phyloP scores from a whole-genome alignment of 2,113 vertebrate genomes.

The Odobenus rosmarus region DNA sequence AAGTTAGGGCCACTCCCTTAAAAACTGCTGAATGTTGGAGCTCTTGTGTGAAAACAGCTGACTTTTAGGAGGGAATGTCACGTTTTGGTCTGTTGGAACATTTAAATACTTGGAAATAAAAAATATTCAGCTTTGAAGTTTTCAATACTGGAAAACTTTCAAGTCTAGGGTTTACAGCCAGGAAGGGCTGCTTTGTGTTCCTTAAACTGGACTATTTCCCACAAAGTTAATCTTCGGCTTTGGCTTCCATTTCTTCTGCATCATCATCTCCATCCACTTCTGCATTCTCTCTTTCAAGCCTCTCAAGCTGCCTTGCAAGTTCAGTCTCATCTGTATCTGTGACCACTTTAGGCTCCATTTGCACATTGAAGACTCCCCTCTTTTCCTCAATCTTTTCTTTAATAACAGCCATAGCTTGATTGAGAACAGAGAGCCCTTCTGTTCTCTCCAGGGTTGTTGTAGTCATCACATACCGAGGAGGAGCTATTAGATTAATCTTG shows the following conservation, averaged over 20 bases:
- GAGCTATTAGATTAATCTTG: constrained; percentile 99
- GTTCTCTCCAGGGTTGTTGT: constrained; percentile 98
- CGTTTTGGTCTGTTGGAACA: constrained; percentile 81
- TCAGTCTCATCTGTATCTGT: constrained; percentile 99
- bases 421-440: constrained; percentile 97
- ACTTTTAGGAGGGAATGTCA: constrained; percentile 78
- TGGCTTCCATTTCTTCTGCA: constrained; percentile 98
- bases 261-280: constrained; percentile 99
- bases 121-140: constrained; percentile 82
- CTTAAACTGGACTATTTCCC: constrained; percentile 65
- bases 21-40: constrained; percentile 63
- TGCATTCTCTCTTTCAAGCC: constrained; percentile 96
- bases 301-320: constrained; percentile 95
- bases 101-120: constrained; percentile 84
- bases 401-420: constrained; percentile 98
- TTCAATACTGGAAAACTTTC: constrained; percentile 85
- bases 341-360: constrained; percentile 99
- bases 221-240: constrained; percentile 92
- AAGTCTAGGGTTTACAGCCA: constrained; percentile 80
- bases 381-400: constrained; percentile 99
- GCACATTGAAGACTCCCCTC: constrained; percentile 97
- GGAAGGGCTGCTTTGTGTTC: constrained; percentile 69
- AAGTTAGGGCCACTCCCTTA: constrained; percentile 70
- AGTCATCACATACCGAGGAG: constrained; percentile 99
- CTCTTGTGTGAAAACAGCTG: constrained; percentile 67